Base-by-base conservation (phyloP, 1,140 invertebrate species). In the Caenorhabditis latens region DNA sequence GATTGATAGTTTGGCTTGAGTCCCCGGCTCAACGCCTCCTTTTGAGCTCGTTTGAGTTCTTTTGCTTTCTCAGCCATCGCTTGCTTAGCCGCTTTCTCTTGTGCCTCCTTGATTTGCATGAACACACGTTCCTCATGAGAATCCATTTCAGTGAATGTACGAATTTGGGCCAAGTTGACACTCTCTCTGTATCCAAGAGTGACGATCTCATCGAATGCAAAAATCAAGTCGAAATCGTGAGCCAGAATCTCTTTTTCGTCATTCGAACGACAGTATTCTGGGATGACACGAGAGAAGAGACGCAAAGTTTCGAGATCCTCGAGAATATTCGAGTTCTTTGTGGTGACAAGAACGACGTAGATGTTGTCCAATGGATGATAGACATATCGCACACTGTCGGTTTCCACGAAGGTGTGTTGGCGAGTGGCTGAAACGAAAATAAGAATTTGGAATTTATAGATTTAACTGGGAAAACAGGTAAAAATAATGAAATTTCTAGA, bases 121-220 rank as follows among this genome's bases (percentile, higher is more conserved):
- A 97, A 98, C 1, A 99, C 97, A 91, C 98, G 97, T 93, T 99
- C 98, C 94, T 99, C 98, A 90, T 99, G 98, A 2, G 98, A 99
- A 93, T 99, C 98, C 98, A 99, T 99, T 93, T 99, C 98, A 6
- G 99, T 98, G 94, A 98, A 99, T 48, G 98, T 99, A 90, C 97
- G 95, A 79, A 99, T 98, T 94, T 99, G 98, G 55, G 97, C 96
- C 89, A 99, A 94, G 94, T 99, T 99, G 1, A 99, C 98, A 94
- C 96, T 99, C 94, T 99, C 98, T 88, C 98, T 95, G 93, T 99
- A 99, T 4, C 98, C 98, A 3, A 99, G 93, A 8, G 98, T 97
- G 32, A 99, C 97, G 92, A 99, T 46, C 46, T 99, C 98, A 94
- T 99, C 98, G 94, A 99, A 99, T 4, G 98, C 98, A 94, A 99